Percentiles rank a stretch among this genome's conserved stretches.
Conservation (phyloP, 2,797 vertebrate genomes). For the Glossophaga mutica region DNA sequence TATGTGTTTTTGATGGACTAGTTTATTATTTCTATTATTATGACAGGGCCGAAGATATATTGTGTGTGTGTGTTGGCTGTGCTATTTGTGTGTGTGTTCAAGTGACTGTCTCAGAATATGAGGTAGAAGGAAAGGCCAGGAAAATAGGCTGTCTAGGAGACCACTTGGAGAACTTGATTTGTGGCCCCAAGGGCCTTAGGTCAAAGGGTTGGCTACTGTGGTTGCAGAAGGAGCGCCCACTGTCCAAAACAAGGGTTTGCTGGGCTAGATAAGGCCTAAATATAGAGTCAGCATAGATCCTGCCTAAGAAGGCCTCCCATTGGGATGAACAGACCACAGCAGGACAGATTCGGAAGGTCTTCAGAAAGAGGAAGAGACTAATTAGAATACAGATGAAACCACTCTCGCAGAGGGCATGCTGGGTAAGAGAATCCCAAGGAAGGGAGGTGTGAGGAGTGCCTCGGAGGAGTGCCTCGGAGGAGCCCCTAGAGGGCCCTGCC, state of each 20-base stretch:
- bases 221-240: background rate
- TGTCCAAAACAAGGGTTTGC: background rate
- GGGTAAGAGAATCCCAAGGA: background rate
- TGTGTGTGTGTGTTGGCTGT: background rate
- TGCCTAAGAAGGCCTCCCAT: background rate
- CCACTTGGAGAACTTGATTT: background rate
- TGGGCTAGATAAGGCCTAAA: background rate
- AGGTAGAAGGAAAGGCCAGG: background rate
- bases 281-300: background rate
- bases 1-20: background rate
- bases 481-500: background rate
- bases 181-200: background rate
- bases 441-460: fast-evolving
- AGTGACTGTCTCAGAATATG: background rate
- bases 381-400: background rate
- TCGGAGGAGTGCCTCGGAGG: fast-evolving
- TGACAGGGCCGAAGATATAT: background rate
- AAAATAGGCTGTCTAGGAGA: background rate
- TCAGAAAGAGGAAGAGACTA: background rate
- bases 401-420: background rate
- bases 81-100: background rate
- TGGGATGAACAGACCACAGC: background rate
- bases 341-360: background rate
- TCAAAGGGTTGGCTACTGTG: background rate
- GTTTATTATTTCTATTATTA: background rate